Evolutionary conservation across 2,113 vertebrate genomes (phyloP), one percentile per base, ranked within the genome.

Genomic region (Nanorana parkeri): DNA sequence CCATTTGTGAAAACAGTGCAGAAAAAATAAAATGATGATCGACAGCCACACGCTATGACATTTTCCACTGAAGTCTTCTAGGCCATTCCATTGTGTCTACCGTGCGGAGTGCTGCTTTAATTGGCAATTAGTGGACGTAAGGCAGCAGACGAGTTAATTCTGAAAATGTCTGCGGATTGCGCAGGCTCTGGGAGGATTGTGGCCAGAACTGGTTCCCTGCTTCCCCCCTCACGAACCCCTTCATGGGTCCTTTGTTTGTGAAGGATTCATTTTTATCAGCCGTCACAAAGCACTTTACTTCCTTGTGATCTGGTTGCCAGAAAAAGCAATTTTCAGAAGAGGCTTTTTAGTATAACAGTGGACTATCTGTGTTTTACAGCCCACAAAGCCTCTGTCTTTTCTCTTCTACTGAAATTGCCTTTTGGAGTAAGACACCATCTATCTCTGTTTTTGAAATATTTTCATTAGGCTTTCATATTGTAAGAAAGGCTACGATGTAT

Each of bases 281-380:
- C 64, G 68, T 73, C 79, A 81, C 68, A 81, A 73, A 73, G 68
- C 79, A 81, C 79, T 81, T 81, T 81, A 65, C 58, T 72, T 81
- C 68, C 65, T 24, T 73, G 79, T 81, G 79, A 81, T 81, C 67
- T 47, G 32, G 41, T 55, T 81, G 55, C 68, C 68, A 72, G 73
- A 80, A 73, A 81, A 72, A 60, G 79, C 79, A 54, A 81, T 81
- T 73, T 81, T 73, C 68, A 73, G 68, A 81, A 64, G 56, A 29
- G 58, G 68, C 69, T 66, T 81, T 81, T 81, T 81, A 74, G 47
- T 66, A 56, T 81, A 81, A 81, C 74, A 66, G 58, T 60, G 51
- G 60, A 32, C 60, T 81, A 74, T 74, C 69, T 54, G 36, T 65
- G 61, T 74, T 66, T 74, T 74, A 81, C 69, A 81, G 68, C 61